Evolutionary conservation across 2,113 vertebrate genomes (phyloP).

Genomic region (Lepus americanus): DNA sequence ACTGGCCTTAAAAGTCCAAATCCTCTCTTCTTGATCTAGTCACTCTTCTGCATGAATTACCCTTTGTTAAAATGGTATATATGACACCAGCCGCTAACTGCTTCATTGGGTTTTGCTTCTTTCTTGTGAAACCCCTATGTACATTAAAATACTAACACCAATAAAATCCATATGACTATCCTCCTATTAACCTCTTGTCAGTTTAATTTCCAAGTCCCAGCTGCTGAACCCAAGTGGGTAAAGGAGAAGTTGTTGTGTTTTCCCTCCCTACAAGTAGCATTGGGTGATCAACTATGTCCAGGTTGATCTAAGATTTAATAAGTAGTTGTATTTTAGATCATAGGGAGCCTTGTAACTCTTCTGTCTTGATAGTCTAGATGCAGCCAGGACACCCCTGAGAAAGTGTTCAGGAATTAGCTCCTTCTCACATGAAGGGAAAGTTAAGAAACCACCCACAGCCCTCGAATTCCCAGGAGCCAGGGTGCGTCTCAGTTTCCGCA

Average conservation of each 20-base stretch:
- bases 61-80: background rate
- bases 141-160: background rate
- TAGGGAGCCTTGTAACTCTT: background rate
- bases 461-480: background rate
- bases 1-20: background rate
- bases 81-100: background rate
- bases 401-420: background rate
- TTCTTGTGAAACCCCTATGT: background rate
- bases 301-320: background rate
- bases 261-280: background rate
- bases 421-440: background rate
- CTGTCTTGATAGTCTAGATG: background rate
- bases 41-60: background rate
- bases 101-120: background rate
- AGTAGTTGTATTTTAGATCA: background rate
- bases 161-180: background rate
- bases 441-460: accelerated
- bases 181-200: background rate
- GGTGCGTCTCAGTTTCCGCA: background rate
- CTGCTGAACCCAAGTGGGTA: background rate
- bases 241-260: background rate
- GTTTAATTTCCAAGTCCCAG: background rate
- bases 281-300: background rate
- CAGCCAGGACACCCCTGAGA: background rate
- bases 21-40: background rate